These are phyloP conservation scores for Erynnis tages DNA, from an alignment of 2,888 invertebrate genomes.

Conservation along the genomic window DNA sequence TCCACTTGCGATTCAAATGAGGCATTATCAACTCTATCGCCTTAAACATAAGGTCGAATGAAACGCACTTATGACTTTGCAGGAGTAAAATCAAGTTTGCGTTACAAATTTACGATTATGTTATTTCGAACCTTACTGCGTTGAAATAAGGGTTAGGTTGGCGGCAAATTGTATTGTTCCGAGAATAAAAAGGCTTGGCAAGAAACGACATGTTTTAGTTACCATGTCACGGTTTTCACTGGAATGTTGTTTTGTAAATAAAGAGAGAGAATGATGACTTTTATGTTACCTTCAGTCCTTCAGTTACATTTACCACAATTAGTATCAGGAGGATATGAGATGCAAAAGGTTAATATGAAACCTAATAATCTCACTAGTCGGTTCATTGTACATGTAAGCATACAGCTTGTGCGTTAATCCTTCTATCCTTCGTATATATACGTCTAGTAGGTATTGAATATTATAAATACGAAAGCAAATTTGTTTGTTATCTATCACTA, in stretches of 20 bases:
- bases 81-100: slow-evolving; percentile 30
- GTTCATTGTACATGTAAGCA: too few relatives aligned
- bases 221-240: slow-evolving; percentile 36
- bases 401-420: too few relatives aligned
- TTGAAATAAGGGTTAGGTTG: slow-evolving; percentile 16
- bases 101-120: slow-evolving; percentile 25
- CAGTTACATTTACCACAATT: slow-evolving; percentile 10
- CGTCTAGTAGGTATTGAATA: too few relatives aligned
- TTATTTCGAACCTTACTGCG: slow-evolving; percentile 15
- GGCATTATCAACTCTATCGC: slow-evolving; percentile 41
- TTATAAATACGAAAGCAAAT: too few relatives aligned
- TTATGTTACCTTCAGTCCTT: background rate
- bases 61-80: slow-evolving; percentile 5
- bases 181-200: slow-evolving; percentile 28
- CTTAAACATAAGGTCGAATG: background rate
- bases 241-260: slow-evolving; percentile 40
- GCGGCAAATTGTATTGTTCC: background rate
- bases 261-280: slow-evolving; percentile 26
- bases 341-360: too few relatives aligned
- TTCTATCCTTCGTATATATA: too few relatives aligned
- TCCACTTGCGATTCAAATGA: slow-evolving; percentile 27
- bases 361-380: too few relatives aligned
- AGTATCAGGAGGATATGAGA: background rate
- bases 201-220: slow-evolving; percentile 35
- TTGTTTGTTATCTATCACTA: too few relatives aligned